Percentiles rank a stretch among this genome's conserved stretches.
Evolutionary conservation across 1,140 invertebrate species (phyloP).

Genomic region (Cydia pomonella): DNA sequence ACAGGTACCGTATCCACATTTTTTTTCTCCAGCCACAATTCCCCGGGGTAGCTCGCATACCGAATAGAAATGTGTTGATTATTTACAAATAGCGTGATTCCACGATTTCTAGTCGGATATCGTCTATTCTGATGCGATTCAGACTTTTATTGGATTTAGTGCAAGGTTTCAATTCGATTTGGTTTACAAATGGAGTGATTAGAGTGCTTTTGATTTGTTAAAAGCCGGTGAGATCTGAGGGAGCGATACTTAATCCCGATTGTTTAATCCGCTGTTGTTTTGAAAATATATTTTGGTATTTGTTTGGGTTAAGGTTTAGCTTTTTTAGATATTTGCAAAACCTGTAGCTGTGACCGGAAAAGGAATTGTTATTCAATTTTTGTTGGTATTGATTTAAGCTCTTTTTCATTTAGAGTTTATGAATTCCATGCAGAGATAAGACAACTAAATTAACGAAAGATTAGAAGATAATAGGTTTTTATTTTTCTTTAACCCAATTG

Average conservation of each 20-base stretch:
- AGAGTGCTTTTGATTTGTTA: slow-evolving; percentile 33
- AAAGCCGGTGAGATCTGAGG: slow-evolving; percentile 3
- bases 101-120: slow-evolving; percentile 45
- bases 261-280: background rate
- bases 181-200: slow-evolving; percentile 32
- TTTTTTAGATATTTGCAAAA: background rate
- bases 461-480: too few relatives aligned
- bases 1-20: slow-evolving; percentile 30
- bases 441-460: too few relatives aligned
- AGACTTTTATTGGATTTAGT: slow-evolving; percentile 32
- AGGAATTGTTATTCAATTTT: too few relatives aligned
- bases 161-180: slow-evolving; percentile 29
- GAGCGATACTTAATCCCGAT: background rate
- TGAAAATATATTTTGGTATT: background rate
- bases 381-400: too few relatives aligned
- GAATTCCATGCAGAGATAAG: too few relatives aligned
- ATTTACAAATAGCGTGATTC: slow-evolving; percentile 49
- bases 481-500: too few relatives aligned
- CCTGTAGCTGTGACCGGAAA: too few relatives aligned
- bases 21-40: slow-evolving; percentile 30
- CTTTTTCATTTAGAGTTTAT: too few relatives aligned
- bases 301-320: background rate
- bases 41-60: slow-evolving; percentile 34
- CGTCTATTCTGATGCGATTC: slow-evolving; percentile 36
- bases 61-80: slow-evolving; percentile 53